phyloP scores from a whole-genome alignment of 2,888 invertebrate species.

The Dolomedes plantarius region DNA sequence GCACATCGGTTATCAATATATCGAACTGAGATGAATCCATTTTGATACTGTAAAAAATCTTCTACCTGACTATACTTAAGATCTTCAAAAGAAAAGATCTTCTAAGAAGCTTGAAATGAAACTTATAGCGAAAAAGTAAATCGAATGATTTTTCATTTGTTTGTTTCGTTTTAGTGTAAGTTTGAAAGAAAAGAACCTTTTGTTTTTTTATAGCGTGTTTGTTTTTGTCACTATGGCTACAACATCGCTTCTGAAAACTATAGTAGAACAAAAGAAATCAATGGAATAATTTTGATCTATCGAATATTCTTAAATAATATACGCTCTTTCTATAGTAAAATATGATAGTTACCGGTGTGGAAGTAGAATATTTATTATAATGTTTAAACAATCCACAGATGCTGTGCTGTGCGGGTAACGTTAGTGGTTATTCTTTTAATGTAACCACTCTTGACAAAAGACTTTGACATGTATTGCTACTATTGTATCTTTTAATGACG shows the following conservation, averaged over 20 bases:
- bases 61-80: background rate
- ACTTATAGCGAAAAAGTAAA: background rate
- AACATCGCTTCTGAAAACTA: background rate
- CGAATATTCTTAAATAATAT: no score
- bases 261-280: no score
- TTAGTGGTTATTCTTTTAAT: no score
- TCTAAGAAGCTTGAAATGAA: background rate
- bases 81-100: background rate
- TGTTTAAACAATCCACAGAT: no score
- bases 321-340: no score
- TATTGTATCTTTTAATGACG: no score
- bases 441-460: no score
- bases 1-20: slow-evolving; percentile 3
- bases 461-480: no score
- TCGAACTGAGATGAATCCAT: background rate
- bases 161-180: background rate
- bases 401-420: no score
- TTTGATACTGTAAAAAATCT: background rate
- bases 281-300: no score
- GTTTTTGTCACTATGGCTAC: background rate
- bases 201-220: background rate
- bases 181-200: background rate
- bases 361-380: no score
- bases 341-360: no score
- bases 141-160: background rate